These are phyloP conservation scores for Cryptophagus acutangulus DNA, from an alignment of 2,888 invertebrate genomes.

Conservation along the genomic window DNA sequence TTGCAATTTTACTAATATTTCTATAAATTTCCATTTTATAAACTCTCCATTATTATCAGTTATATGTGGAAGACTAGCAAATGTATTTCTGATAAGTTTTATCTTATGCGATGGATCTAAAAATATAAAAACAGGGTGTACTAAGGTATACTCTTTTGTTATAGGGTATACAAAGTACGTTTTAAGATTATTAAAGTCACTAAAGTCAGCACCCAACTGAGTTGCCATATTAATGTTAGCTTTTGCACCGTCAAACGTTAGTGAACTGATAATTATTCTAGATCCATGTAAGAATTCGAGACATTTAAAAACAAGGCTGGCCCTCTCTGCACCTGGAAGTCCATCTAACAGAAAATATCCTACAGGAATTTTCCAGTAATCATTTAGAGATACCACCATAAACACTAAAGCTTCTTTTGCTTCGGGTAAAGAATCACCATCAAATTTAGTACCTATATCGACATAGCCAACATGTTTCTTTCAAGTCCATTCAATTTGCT, in stretches of 20 bases:
- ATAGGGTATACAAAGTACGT: too few species aligned
- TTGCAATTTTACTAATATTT: constrained; percentile 17
- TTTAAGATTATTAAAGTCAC: too few species aligned
- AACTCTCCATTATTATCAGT: too few species aligned
- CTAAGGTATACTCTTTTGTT: too few species aligned
- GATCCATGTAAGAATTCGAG: constrained; percentile 20
- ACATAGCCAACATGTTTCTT: constrained; percentile 28
- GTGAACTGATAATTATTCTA: too few species aligned
- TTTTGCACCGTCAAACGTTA: too few species aligned
- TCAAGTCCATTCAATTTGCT: constrained; percentile 28
- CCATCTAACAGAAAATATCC: constrained; percentile 26
- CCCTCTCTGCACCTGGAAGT: constrained; percentile 18
- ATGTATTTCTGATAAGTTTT: too few species aligned
- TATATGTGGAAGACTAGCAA: too few species aligned
- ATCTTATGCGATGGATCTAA: constrained; percentile 15
- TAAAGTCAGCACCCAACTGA: too few species aligned
- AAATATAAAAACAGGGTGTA: constrained; percentile 13
- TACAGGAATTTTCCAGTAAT: too few species aligned
- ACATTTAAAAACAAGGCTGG: constrained; percentile 22
- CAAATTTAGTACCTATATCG: constrained; percentile 25
- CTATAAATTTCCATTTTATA: constrained; percentile 17
- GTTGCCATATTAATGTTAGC: too few species aligned
- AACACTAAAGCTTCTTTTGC: constrained; percentile 24
- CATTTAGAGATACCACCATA: too few species aligned
- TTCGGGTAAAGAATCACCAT: constrained; percentile 22